phyloP scores from a whole-genome alignment of 1,140 invertebrate species.

The Platyscapa corneri region DNA sequence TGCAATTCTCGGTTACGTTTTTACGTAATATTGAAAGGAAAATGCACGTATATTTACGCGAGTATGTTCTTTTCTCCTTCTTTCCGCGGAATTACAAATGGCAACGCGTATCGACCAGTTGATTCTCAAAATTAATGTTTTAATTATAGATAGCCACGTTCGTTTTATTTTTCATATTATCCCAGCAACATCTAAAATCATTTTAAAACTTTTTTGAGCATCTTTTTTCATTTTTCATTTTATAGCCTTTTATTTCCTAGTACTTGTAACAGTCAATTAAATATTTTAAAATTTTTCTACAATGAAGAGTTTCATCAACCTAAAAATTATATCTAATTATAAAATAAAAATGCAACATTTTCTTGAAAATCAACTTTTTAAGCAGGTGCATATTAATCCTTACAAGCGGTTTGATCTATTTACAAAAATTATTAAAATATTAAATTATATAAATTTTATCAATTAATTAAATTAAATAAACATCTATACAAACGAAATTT shows the following conservation, averaged over 20 bases:
- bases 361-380: too few species aligned
- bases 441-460: too few species aligned
- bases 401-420: too few species aligned
- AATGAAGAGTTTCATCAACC: neutral
- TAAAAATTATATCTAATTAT: too few species aligned
- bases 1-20: constrained; percentile 3
- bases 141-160: neutral
- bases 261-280: neutral
- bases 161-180: neutral
- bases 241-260: neutral
- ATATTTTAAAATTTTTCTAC: neutral
- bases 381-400: too few species aligned
- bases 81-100: neutral
- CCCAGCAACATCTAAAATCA: neutral
- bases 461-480: too few species aligned
- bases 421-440: too few species aligned
- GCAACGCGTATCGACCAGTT: neutral
- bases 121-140: constrained; percentile 39
- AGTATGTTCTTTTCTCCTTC: neutral
- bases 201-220: neutral
- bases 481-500: neutral
- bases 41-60: neutral
- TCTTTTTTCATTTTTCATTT: too few species aligned
- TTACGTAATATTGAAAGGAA: constrained; percentile 28
- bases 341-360: neutral